Percentiles rank a stretch among this genome's conserved stretches.
These are phyloP conservation scores for Idaea straminata DNA, from an alignment of 2,888 invertebrate species.

Conservation along the genomic window DNA sequence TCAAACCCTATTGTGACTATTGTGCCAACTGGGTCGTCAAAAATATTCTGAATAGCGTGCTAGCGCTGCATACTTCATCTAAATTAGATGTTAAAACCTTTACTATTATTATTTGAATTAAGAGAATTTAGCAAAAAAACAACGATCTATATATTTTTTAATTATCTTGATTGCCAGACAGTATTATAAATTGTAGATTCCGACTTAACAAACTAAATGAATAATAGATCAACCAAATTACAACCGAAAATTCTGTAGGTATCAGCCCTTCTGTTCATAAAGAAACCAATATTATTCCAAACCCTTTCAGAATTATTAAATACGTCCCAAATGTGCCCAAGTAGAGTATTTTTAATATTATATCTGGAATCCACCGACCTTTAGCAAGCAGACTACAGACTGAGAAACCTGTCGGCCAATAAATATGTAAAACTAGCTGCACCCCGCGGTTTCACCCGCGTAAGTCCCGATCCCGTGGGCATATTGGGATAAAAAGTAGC, in stretches of 20 bases:
- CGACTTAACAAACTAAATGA: neutral
- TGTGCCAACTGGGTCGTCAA: too few relatives aligned
- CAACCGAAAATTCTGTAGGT: neutral
- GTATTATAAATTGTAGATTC: neutral
- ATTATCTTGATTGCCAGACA: neutral
- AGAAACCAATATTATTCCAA: conserved; percentile 52
- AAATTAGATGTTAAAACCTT: too few relatives aligned
- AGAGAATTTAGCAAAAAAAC: neutral
- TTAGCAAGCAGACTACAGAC: neutral
- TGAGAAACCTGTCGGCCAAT: neutral
- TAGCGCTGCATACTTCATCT: too few relatives aligned
- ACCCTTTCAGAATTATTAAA: conserved; percentile 57
- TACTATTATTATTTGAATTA: too few relatives aligned
- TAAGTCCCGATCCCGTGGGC: too few relatives aligned
- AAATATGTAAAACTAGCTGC: too few relatives aligned
- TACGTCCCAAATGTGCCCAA: conserved; percentile 42
- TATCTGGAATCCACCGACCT: conserved; percentile 27
- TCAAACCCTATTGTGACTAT: too few relatives aligned
- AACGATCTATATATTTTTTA: neutral
- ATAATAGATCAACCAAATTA: neutral
- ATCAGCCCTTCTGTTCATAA: neutral
- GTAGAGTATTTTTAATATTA: conserved; percentile 51
- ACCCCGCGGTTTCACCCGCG: too few relatives aligned
- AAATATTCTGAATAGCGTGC: too few relatives aligned
- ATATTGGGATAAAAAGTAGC: too few relatives aligned